Percentiles rank a stretch among this genome's conserved stretches.
These are phyloP conservation scores for Eupristina koningsbergeri DNA, from an alignment of 1,140 invertebrate genomes.

Conservation along the genomic window DNA sequence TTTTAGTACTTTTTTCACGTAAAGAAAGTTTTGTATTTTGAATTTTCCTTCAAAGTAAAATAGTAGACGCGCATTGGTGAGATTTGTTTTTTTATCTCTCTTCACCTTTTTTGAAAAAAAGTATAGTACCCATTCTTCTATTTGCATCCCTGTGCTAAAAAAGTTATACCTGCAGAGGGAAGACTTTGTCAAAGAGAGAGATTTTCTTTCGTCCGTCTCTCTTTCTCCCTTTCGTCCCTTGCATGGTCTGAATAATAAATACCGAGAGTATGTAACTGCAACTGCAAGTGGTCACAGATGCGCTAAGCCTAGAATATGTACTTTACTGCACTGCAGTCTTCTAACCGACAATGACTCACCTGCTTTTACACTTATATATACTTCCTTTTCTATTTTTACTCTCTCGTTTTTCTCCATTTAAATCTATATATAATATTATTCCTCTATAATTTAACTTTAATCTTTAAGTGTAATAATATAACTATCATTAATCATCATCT, in stretches of 20 bases:
- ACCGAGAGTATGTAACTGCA: slow-evolving; percentile 54
- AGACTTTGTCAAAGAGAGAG: background rate
- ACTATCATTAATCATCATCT: too few species aligned
- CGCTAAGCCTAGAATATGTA: slow-evolving; percentile 62
- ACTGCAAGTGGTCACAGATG: slow-evolving; percentile 64
- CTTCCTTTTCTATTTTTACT: background rate
- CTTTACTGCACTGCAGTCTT: slow-evolving; percentile 64
- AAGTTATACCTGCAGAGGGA: slow-evolving; percentile 18
- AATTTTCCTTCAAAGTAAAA: too few species aligned
- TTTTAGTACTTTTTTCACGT: background rate
- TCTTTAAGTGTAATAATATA: too few species aligned
- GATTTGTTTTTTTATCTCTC: background rate
- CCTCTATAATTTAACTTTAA: background rate
- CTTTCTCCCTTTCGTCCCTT: slow-evolving; percentile 36
- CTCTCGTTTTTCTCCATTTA: background rate
- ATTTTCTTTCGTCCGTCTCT: background rate
- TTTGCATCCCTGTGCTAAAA: slow-evolving; percentile 35
- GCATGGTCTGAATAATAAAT: slow-evolving; percentile 67
- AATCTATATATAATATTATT: background rate
- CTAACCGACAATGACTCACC: slow-evolving; percentile 52
- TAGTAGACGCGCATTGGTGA: background rate
- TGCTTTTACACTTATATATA: slow-evolving; percentile 14
- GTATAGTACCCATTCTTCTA: slow-evolving; percentile 35
- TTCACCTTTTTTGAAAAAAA: slow-evolving; percentile 47
- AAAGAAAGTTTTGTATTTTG: too few species aligned